phyloP scores from a whole-genome alignment of 2,113 vertebrate species.

The Reinhardtius hippoglossoides region DNA sequence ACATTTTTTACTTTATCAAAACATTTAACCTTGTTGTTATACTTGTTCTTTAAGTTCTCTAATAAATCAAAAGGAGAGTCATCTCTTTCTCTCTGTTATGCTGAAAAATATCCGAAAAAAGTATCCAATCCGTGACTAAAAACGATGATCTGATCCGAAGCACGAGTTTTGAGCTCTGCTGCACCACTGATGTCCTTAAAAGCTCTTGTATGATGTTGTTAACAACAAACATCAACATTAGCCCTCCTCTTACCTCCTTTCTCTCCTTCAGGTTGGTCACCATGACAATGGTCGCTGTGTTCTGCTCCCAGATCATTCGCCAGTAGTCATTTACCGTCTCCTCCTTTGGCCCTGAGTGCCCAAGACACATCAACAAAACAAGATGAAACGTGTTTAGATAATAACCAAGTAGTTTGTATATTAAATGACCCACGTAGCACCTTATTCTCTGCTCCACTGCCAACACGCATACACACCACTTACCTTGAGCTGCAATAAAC shows the following conservation, averaged over 20 bases:
- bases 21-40: no score
- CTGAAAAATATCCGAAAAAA: no score
- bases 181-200: not conserved
- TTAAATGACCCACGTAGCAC: not conserved
- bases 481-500: constrained; percentile 99
- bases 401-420: constrained; percentile 1
- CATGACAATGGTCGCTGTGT: constrained; percentile 98
- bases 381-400: not conserved
- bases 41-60: no score
- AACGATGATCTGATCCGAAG: not conserved
- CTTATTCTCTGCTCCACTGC: not conserved
- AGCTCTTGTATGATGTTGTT: not conserved
- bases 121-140: no score
- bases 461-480: not conserved
- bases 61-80: no score
- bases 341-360: constrained; percentile 93
- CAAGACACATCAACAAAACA: not conserved
- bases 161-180: not conserved
- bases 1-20: no score
- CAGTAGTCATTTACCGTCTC: constrained; percentile 98
- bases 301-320: constrained; percentile 99
- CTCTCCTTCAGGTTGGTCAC: constrained; percentile 98
- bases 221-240: not conserved
- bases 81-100: no score
- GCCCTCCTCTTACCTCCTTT: constrained; percentile 88